Evolutionary conservation across 2,113 vertebrate genomes (phyloP).

Genomic region (Rhombomys opimus): DNA sequence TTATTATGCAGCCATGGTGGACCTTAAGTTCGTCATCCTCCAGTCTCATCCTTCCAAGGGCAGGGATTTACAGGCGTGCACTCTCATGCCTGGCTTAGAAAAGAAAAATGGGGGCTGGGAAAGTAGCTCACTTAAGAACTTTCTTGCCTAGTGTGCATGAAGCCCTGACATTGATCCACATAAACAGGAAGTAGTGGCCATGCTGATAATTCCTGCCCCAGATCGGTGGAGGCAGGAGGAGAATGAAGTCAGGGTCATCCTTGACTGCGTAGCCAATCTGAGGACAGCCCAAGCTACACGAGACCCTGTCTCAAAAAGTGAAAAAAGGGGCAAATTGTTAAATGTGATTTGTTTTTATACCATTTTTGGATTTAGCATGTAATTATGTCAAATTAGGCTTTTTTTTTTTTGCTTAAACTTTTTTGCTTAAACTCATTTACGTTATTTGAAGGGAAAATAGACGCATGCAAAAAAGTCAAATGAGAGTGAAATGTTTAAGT

Average conservation of each 20-base stretch:
- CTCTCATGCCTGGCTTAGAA: neutral
- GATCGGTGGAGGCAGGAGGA: neutral
- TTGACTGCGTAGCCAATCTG: neutral
- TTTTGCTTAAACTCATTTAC: neutral
- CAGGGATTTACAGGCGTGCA: neutral
- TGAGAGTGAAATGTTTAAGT: neutral
- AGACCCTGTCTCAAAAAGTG: neutral
- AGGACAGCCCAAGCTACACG: neutral
- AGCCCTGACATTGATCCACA: no score
- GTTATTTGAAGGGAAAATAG: conserved; percentile 2
- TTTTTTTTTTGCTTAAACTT: neutral
- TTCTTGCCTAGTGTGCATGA: no score
- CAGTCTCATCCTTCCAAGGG: neutral
- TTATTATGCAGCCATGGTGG: neutral
- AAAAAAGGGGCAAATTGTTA: neutral
- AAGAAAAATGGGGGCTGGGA: neutral
- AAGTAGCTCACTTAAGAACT: no score
- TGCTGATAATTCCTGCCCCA: no score
- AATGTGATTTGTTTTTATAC: neutral
- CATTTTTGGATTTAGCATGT: neutral
- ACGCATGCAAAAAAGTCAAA: neutral
- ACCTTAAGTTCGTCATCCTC: no score
- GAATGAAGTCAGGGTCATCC: neutral
- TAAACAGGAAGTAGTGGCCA: neutral
- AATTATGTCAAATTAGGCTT: neutral